Base-by-base conservation (phyloP, 2,797 vertebrate species). In the Sebastes flavidus region DNA sequence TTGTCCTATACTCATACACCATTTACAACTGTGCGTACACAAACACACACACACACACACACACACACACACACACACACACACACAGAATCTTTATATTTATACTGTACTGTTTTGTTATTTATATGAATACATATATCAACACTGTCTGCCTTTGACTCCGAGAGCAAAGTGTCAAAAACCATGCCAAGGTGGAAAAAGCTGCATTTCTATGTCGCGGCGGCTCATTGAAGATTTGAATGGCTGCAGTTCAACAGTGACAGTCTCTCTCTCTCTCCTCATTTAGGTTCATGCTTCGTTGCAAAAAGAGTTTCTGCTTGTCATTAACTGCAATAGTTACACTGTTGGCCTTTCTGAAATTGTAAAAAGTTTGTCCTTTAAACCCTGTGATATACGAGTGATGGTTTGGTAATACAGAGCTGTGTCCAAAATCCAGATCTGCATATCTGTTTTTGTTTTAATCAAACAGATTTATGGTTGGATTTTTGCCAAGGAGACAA, bases 21-120 rank as follows among this genome's bases (percentile, higher is more conserved):
- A 90, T 77, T 82, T 80, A 86, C 81, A 87, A 66, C 77, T 75
- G 68, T 80, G 60, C 77, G 42, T 63, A 18, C 74, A 85, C 6
- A 81, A 52, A 62, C 88, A 94, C 42, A 62, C 49, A 65, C 49
- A 75, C 46, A n/a, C 76, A 84, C 6, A 81, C 56, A 59, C 87
- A 82, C 94, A 95, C 52, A 62, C 49, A 74, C 58, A 61, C 52
- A 49, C 18, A 65, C 58, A 75, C 49, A 80, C 32, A 74, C 87
- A 82, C 75, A 89, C 88, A 82, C 93, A 95, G 90, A 95, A 92
- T 93, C 92, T 95, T 93, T 95, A 95, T 95, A 95, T 95, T 95
- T 95, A 94, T 95, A 95, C 94, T 93, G 93, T 94, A 92, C 93
- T 91, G 88, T 93, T 93, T 94, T 94, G 91, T 94, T 94, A 95